Evolutionary conservation across 2,888 invertebrate genomes (phyloP).

Genomic region (Euclidia mi): DNA sequence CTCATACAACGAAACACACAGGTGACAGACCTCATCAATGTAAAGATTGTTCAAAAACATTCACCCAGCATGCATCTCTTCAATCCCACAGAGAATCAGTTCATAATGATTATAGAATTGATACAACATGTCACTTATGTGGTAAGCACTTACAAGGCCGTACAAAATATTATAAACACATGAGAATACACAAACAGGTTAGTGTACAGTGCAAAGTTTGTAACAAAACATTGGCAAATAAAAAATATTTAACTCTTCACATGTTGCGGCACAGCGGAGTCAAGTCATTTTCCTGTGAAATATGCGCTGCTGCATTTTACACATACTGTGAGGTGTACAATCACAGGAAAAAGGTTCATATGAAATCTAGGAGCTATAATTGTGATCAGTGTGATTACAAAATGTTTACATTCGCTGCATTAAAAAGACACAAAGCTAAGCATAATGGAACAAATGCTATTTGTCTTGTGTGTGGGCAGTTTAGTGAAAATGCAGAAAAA

Average conservation of each 20-base stretch:
- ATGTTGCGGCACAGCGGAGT: conserved; percentile 74
- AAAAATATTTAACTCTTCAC: conserved; percentile 59
- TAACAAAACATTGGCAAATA: conserved; percentile 63
- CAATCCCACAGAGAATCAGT: conserved; percentile 69
- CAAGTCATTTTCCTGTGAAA: conserved; percentile 74
- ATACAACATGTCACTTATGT: conserved; percentile 76
- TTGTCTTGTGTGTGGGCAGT: conserved; percentile 75
- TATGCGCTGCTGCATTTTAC: conserved; percentile 74
- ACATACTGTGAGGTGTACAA: conserved; percentile 73
- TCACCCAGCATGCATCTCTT: conserved; percentile 72
- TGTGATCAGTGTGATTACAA: conserved; percentile 75
- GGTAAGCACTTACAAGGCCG: conserved; percentile 75
- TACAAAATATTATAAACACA: conserved; percentile 67
- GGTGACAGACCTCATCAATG: conserved; percentile 75
- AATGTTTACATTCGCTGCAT: conserved; percentile 44
- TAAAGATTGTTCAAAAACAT: conserved; percentile 67
- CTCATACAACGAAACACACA: conserved; percentile 70
- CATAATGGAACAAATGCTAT: conserved; percentile 68
- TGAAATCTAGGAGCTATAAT: conserved; percentile 57
- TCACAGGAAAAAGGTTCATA: conserved; percentile 69
- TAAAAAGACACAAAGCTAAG: conserved; percentile 67
- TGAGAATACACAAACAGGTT: conserved; percentile 60
- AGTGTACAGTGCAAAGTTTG: conserved; percentile 44
- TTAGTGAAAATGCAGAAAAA: conserved; percentile 66
- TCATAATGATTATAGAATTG: conserved; percentile 66